A percentile compares a stretch with the other conserved stretches of the same genome.
These are phyloP conservation scores for Myopa tessellatipennis DNA, from an alignment of 2,888 invertebrate genomes.

Conservation along the genomic window DNA sequence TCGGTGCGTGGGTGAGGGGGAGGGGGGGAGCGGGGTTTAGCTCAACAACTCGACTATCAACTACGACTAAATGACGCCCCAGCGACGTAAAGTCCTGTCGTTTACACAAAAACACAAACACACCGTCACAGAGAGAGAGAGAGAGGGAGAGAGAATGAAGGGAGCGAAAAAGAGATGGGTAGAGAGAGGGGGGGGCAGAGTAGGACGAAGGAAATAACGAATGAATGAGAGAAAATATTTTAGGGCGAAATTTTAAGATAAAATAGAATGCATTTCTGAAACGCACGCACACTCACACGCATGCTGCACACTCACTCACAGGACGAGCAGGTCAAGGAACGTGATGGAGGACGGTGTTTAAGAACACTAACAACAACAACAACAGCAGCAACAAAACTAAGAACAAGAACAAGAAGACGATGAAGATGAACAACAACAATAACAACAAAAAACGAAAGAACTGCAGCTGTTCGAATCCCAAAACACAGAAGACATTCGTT, in stretches of 20 bases:
- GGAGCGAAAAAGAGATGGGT: too few species aligned
- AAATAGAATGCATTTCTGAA: conserved; percentile 15
- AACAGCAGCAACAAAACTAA: background rate
- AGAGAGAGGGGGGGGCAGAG: background rate
- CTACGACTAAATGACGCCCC: conserved; percentile 63
- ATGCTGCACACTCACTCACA: conserved; percentile 57
- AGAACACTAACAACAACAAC: background rate
- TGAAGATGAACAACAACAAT: background rate
- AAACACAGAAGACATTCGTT: background rate
- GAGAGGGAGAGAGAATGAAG: too few species aligned
- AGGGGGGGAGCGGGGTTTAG: background rate
- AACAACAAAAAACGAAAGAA: background rate
- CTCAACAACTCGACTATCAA: conserved; percentile 1
- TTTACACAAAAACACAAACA: conserved; percentile 25
- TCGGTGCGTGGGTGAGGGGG: background rate
- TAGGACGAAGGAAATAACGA: background rate
- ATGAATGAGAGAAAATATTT: background rate
- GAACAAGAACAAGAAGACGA: background rate
- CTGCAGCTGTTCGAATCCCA: background rate
- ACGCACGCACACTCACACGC: conserved; percentile 13
- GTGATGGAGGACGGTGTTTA: background rate
- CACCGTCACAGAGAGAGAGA: too few species aligned
- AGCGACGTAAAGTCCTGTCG: conserved; percentile 54
- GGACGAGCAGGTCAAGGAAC: conserved; percentile 63
- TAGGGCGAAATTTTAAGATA: conserved; percentile 19